A percentile compares a stretch with the other conserved stretches of the same genome.
phyloP scores from a whole-genome alignment of 1,140 invertebrate species.

The Tetraneura akinire region DNA sequence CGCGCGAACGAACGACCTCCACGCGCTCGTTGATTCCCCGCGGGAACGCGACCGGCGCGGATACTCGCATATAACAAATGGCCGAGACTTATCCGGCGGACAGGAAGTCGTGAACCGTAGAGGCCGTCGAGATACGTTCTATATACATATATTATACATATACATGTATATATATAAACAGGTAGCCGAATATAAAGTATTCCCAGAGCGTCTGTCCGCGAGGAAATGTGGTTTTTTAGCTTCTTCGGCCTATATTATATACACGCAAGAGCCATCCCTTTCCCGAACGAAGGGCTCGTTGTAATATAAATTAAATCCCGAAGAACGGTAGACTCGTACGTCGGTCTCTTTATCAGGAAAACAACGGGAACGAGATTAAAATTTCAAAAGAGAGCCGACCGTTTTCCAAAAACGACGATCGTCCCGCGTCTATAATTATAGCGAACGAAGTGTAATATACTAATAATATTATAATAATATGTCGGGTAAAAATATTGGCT shows the following conservation, averaged over 20 bases:
- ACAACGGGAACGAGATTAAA: background rate
- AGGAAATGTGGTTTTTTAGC: conserved; percentile 41
- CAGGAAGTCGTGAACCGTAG: conserved; percentile 43
- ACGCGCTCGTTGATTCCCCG: conserved; percentile 49
- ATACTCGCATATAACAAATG: conserved; percentile 34
- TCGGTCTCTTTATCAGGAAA: background rate
- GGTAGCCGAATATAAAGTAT: background rate
- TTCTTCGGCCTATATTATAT: background rate
- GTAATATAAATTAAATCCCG: conserved; percentile 37
- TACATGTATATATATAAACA: background rate
- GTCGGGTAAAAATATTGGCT: too few species aligned
- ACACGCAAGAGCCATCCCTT: too few species aligned
- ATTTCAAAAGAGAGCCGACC: background rate
- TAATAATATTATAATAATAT: too few species aligned
- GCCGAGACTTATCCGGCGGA: conserved; percentile 49
- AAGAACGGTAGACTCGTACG: too few species aligned
- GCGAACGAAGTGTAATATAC: too few species aligned
- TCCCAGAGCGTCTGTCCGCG: conserved; percentile 45
- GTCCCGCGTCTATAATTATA: too few species aligned
- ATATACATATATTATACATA: background rate
- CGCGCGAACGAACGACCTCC: conserved; percentile 7
- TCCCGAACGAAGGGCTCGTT: background rate
- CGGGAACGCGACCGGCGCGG: background rate
- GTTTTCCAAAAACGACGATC: background rate
- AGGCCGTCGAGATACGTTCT: background rate